phyloP scores from a whole-genome alignment of 2,797 vertebrate genomes.

The Jordanella pulchra region DNA sequence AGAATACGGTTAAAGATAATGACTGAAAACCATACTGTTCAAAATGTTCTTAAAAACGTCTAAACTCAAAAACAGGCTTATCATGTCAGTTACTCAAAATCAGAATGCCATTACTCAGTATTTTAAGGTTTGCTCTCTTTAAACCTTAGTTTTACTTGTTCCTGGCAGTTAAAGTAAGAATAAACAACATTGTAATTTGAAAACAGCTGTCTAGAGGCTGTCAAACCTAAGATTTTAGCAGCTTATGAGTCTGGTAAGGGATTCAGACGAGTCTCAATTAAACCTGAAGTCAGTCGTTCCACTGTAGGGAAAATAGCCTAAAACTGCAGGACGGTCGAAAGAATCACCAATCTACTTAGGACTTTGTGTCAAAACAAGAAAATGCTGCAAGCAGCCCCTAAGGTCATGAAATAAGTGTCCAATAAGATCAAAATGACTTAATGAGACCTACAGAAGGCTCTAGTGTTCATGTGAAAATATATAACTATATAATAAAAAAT shows the following conservation, averaged over 20 bases:
- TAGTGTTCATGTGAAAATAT: not conserved
- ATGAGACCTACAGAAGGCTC: not conserved
- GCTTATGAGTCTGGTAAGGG: slow-evolving; percentile 4
- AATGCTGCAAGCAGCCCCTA: not conserved
- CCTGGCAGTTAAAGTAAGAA: not conserved
- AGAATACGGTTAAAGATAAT: not conserved
- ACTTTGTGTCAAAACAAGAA: not conserved
- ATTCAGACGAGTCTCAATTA: not conserved
- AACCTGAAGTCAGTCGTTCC: not conserved
- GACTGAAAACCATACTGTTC: no score
- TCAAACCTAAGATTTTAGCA: not conserved
- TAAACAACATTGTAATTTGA: not conserved
- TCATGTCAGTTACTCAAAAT: not conserved
- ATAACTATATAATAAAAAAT: not conserved
- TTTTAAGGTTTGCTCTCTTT: not conserved
- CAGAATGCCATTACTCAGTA: not conserved
- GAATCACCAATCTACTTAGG: not conserved
- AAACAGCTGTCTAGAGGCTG: not conserved
- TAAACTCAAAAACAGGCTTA: not conserved
- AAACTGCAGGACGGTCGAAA: not conserved
- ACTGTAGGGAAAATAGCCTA: not conserved
- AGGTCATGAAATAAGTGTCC: not conserved
- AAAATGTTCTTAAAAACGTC: not conserved
- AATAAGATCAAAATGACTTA: not conserved
- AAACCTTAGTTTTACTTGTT: not conserved